Conservation (phyloP, 2,888 invertebrate species). For the Aporophyla lueneburgensis region DNA sequence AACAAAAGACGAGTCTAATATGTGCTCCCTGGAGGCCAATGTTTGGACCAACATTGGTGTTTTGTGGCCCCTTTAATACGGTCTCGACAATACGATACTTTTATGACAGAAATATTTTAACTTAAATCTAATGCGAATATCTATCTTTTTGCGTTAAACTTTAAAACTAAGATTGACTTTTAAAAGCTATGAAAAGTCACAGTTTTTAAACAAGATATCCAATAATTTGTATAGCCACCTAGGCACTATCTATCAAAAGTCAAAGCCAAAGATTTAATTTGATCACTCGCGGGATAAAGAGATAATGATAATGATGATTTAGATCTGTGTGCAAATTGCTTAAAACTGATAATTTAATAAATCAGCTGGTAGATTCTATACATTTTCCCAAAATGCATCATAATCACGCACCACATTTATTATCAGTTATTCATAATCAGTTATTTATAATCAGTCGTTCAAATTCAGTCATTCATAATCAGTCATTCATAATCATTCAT, state of each 20-base stretch:
- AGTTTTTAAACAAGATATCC: background rate
- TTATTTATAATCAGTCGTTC: too few relatives aligned
- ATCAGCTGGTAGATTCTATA: background rate
- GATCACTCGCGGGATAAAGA: background rate
- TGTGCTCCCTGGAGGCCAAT: slow-evolving; percentile 37
- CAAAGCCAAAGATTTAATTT: background rate
- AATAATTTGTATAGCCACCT: background rate
- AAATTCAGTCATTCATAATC: background rate
- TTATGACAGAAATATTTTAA: background rate
- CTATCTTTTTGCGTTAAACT: background rate
- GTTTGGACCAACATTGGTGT: slow-evolving; percentile 36
- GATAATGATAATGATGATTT: background rate
- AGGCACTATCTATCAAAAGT: background rate
- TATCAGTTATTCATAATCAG: too few relatives aligned
- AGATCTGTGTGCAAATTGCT: background rate
- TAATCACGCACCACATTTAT: background rate
- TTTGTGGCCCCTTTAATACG: background rate
- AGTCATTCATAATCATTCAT: too few relatives aligned
- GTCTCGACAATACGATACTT: background rate
- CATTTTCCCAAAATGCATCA: background rate
- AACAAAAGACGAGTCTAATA: slow-evolving; percentile 38
- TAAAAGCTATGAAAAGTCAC: background rate
- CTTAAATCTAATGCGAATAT: background rate
- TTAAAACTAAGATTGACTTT: background rate
- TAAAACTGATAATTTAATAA: background rate